Conservation (phyloP, 2,888 invertebrate species). For the Tubulanus polymorphus region DNA sequence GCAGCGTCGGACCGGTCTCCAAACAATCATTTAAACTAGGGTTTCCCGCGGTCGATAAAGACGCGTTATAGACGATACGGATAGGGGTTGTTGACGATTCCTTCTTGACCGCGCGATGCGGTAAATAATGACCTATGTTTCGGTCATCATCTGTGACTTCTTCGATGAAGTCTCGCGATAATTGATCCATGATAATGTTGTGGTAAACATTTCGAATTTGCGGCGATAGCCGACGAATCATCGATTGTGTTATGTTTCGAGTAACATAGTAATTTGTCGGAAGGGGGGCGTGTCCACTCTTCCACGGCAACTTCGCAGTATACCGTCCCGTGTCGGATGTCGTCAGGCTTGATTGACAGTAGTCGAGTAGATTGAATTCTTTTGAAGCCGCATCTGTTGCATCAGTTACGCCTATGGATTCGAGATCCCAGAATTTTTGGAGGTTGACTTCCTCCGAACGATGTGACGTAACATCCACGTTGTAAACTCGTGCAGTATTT, state of each 20-base stretch:
- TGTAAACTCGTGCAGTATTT: too few relatives aligned
- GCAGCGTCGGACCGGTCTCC: constrained; percentile 8
- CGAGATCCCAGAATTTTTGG: too few relatives aligned
- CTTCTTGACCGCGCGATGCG: constrained; percentile 18
- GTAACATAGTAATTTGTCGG: constrained; percentile 2
- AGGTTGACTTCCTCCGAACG: too few relatives aligned
- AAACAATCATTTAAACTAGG: constrained; percentile 22
- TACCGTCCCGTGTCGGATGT: not conserved
- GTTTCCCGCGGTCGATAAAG: constrained; percentile 1
- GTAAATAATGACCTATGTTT: constrained; percentile 15
- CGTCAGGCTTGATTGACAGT: not conserved
- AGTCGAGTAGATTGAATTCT: too few relatives aligned
- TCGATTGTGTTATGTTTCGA: not conserved
- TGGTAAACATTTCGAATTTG: not conserved
- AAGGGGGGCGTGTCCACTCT: not conserved
- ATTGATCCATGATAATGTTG: not conserved
- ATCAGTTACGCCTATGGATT: too few relatives aligned
- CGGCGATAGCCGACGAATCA: not conserved
- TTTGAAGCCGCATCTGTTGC: too few relatives aligned
- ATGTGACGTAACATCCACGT: too few relatives aligned
- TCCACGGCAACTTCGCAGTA: not conserved
- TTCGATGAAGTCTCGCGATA: not conserved
- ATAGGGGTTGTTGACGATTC: constrained; percentile 20
- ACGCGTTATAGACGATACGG: constrained; percentile 19
- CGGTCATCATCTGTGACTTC: not conserved